Evolutionary conservation across 2,797 vertebrate genomes (phyloP), one percentile per base, ranked within the genome.

Genomic region (Chaetodon trifasciatus): DNA sequence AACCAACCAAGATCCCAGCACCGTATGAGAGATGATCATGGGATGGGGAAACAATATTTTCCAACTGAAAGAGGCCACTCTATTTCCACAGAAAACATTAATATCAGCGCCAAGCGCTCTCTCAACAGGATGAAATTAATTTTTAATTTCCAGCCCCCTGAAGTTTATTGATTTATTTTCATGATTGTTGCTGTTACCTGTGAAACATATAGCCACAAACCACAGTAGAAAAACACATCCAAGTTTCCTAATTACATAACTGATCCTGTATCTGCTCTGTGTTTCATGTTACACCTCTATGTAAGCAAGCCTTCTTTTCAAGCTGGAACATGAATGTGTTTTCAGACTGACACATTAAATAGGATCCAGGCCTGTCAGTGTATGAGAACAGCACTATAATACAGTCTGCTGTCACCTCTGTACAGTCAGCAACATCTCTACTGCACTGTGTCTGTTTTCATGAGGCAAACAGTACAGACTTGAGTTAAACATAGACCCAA

Each of bases 11-110:
- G 71, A 32, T 68, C 66, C 65, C 79, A 66, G 53, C 46, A 21
- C 44, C 35, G 65, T 69, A 42, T 6, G 8, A 49, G 79, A 70
- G 24, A 82, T 67, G 21, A 82, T 70, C 69, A 68, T 8, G 23
- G 57, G 44, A 81, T 19, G 32, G 16, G 60, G 28, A 32, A n/a
- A 49, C 78, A 39, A 3, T 4, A 1, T 4, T 50, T 71, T 72
- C 44, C 49, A 52, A 58, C 21, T 17, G 21, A 63, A 81, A 72
- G 40, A 86, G 24, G 56, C 23, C 39, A 52, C 49, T 46, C 32
- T 71, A 49, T 86, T 80, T 86, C 74, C 72, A 77, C 28, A 79
- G 67, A 70, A 78, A 85, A 89, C 67, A 77, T 67, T 56, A 61
- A 81, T 66, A 47, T 70, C n/a, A 79, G 11, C 4, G 11, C 65